A percentile compares a stretch with the other conserved stretches of the same genome.
Conservation (phyloP, 2,113 vertebrate species). For the Corythornis madagascariensis region DNA sequence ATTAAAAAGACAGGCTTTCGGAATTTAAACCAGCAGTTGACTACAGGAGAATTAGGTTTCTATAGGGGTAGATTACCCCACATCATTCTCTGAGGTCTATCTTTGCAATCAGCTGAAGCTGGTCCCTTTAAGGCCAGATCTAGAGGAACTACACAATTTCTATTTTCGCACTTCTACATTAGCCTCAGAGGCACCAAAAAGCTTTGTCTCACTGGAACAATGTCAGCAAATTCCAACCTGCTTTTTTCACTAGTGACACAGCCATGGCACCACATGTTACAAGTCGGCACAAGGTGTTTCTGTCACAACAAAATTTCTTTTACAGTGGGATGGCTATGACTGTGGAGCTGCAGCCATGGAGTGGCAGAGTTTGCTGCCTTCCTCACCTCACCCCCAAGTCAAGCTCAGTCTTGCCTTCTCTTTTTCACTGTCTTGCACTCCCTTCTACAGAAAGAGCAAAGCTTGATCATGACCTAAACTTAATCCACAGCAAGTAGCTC, state of each 20-base stretch:
- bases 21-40: neutral
- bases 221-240: neutral
- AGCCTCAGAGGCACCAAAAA: neutral
- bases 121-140: neutral
- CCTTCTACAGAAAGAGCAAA: neutral
- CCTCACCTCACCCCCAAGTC: neutral
- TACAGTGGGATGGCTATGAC: neutral
- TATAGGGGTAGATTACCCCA: neutral
- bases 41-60: neutral
- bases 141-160: neutral
- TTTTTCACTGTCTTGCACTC: neutral
- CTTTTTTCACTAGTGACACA: neutral
- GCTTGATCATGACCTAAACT: neutral
- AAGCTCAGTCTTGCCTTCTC: neutral
- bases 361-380: rapidly evolving
- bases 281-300: neutral
- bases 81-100: neutral
- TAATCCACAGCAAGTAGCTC: neutral
- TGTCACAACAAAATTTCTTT: neutral
- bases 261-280: neutral
- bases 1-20: constrained; percentile 4
- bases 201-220: neutral
- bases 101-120: neutral
- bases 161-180: neutral
- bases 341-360: neutral